A percentile compares a stretch with the other conserved stretches of the same genome.
Evolutionary conservation across 2,888 invertebrate species (phyloP).

Genomic region (Venustoraphidia nigricollis): DNA sequence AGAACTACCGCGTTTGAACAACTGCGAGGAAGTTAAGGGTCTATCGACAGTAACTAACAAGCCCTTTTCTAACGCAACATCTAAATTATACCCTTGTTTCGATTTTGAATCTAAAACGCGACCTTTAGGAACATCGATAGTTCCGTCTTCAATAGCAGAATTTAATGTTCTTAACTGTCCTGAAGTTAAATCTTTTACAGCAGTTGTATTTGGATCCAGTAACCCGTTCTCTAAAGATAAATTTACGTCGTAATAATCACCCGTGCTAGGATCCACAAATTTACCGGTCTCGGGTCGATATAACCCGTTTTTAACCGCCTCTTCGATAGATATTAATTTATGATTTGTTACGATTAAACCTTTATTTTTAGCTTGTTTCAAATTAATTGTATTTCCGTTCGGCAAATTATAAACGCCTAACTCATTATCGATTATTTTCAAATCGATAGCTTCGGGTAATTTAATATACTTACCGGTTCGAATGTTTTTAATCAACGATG

Average conservation of each 20-base stretch:
- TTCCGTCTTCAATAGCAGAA: conserved; percentile 63
- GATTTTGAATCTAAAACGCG: conserved; percentile 66
- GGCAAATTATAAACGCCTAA: conserved; percentile 45
- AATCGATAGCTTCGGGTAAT: conserved; percentile 53
- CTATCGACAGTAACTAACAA: conserved; percentile 59
- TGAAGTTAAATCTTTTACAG: conserved; percentile 55
- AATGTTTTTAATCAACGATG: conserved; percentile 57
- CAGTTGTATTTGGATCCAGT: conserved; percentile 59
- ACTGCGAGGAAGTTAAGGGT: conserved; percentile 38
- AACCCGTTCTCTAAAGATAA: conserved; percentile 56
- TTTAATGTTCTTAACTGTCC: conserved; percentile 54
- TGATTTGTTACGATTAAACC: conserved; percentile 63
- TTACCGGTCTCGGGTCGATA: conserved; percentile 66
- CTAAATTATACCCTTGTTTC: conserved; percentile 58
- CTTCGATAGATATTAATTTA: conserved; percentile 57
- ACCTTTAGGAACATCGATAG: conserved; percentile 59
- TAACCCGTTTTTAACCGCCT: conserved; percentile 58
- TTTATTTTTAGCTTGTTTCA: conserved; percentile 56
- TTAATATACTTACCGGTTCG: conserved; percentile 54
- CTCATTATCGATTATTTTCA: conserved; percentile 48
- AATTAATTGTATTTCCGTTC: conserved; percentile 46
- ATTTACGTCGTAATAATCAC: conserved; percentile 55
- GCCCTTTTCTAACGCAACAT: conserved; percentile 62
- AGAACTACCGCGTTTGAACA: conserved; percentile 18
- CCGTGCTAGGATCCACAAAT: conserved; percentile 63